Evolutionary conservation across 2,888 invertebrate genomes (phyloP), one percentile per base, ranked within the genome.

Genomic region (Charanyca ferruginea): DNA sequence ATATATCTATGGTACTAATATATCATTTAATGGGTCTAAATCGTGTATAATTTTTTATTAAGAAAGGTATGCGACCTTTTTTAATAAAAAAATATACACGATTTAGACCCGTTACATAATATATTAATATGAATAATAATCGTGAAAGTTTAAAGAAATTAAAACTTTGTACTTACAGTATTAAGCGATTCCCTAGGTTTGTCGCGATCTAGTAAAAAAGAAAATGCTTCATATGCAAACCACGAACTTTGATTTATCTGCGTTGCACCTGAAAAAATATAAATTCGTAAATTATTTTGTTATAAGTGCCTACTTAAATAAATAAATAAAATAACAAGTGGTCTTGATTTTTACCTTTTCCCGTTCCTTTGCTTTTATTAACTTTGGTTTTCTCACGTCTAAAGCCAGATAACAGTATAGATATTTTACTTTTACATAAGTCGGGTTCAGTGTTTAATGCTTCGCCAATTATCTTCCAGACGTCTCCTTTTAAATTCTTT

Each of bases 371-470:
- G n/a, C n/a, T n/a, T n/a, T n/a, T n/a, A n/a, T n/a, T n/a, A n/a
- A n/a, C n/a, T 49, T 49, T 49, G 48, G 48, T 49, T 49, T 49
- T 49, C 48, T 49, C 48, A 49, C 48, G 48, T 65, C 64, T 65
- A 25, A 65, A 65, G 64, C 64, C 64, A 58, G 52, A 65, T 65
- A 65, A 62, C 16, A 62, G 60, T 66, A 55, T 66, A 66, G 59
- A 55, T 60, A 66, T 66, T 66, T 66, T 66, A 66, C 22, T 60
- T 66, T 66, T 66, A 32, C 60, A 60, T 66, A 60, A 66, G 53
- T 66, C 54, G 66, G 60, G 55, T 66, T 61, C 66, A 23, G 25
- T 61, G 48, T 49, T 49, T 49, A 49, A 49, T 49, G 48, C 48
- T 49, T 49, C 64, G 64, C 57, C 65, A 65, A 65, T 65, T 65